Percentiles rank a stretch among this genome's conserved stretches.
Evolutionary conservation across 2,797 vertebrate species (phyloP).

Genomic region (Cirrhinus mrigala): DNA sequence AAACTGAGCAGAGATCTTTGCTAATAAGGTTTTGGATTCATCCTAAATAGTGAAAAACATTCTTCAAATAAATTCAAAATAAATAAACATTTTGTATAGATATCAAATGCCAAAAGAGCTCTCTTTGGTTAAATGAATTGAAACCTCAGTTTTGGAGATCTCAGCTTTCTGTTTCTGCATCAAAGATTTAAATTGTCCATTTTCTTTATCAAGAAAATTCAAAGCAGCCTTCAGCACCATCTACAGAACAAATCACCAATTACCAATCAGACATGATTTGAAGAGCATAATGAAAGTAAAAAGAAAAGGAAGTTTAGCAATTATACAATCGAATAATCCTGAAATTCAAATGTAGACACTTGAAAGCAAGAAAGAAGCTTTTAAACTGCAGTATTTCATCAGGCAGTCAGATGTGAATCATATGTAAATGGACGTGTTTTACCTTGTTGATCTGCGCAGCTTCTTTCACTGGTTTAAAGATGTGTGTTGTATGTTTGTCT

Average conservation of each 20-base stretch:
- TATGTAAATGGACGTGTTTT: background rate
- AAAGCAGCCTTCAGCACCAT: constrained; percentile 40
- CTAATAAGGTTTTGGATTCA: constrained; percentile 8
- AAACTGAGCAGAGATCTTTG: constrained; percentile 40
- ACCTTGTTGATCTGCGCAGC: constrained; percentile 61
- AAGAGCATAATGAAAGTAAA: no score
- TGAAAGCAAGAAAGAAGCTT: no score
- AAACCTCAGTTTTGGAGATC: constrained; percentile 59
- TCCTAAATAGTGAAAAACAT: constrained; percentile 25
- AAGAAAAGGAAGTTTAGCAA: no score
- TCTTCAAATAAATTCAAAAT: no score
- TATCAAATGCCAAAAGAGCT: background rate
- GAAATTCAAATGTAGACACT: no score
- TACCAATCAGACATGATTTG: background rate
- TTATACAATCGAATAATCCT: no score
- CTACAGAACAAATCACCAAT: constrained; percentile 20
- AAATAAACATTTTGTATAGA: no score
- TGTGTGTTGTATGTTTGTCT: constrained; percentile 63
- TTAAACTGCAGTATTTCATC: no score
- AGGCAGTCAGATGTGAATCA: background rate
- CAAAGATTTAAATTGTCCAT: background rate
- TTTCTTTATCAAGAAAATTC: constrained; percentile 52
- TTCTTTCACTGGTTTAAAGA: constrained; percentile 66
- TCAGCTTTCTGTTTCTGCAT: constrained; percentile 33
- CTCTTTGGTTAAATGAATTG: background rate